Evolutionary conservation across 1,140 invertebrate genomes (phyloP), one percentile per base, ranked within the genome.

Genomic region (Paramacrobiotus metropolitanus): DNA sequence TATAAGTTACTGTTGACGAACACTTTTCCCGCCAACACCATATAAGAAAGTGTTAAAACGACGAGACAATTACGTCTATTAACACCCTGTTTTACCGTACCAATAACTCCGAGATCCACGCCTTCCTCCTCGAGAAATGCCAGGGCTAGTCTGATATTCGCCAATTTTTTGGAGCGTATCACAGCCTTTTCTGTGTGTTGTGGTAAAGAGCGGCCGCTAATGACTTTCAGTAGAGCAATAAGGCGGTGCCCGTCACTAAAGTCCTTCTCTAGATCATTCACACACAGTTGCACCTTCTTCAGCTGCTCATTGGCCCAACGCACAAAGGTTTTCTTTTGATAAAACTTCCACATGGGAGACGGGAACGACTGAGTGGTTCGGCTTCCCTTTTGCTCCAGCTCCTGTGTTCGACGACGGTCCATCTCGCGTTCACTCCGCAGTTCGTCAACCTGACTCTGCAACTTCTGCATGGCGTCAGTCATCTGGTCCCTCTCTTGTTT

Each of bases 311-410:
- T 93, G 2, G 85, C 86, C 89, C 89, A 93, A 68, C 89, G 78
- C 48, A 88, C 89, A 70, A 93, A 93, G 29, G 89, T 93, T 70
- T 93, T 93, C 73, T 91, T 86, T 74, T 93, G 89, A 64, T 93
- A 93, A 66, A 83, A 78, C 74, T 90, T 91, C 87, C 87, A 91
- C 70, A 85, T 82, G 59, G 87, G 87, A 77, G 15, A 55, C 28
- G 24, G 9, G 15, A 28, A 24, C 15, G 15, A 55, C 24, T 28
- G 15, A 24, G 15, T 55, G 9, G 9, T 40, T n/a, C n/a, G n/a
- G n/a, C n/a, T n/a, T n/a, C n/a, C n/a, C n/a, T n/a, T n/a, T n/a
- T n/a, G n/a, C n/a, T n/a, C n/a, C n/a, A n/a, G n/a, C n/a, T n/a
- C n/a, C n/a, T n/a, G n/a, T n/a, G n/a, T n/a, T n/a, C n/a, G n/a